Base-by-base conservation (phyloP, 2,113 vertebrate genomes). In the Seriola dumerili region DNA sequence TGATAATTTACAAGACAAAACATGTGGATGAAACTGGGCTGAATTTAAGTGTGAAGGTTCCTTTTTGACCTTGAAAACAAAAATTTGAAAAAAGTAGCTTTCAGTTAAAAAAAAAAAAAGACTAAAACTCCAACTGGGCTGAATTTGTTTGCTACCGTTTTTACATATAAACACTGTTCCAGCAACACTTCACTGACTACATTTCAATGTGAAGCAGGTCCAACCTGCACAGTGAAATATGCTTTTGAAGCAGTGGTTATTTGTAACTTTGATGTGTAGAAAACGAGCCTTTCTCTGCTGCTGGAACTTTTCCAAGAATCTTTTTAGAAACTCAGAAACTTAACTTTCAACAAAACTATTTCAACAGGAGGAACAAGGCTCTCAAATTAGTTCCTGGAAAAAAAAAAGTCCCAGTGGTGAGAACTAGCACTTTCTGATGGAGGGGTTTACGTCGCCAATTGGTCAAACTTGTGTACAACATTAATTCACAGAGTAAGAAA, bases 1-100 rank as follows among this genome's bases (percentile, higher is more conserved):
- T 36, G 66, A 25, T 61, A 57, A 80, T 84, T 81, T 84, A 58
- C 76, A 72, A 55, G 74, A 72, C 65, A 74, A 34, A 23, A 36
- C 23, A 55, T 32, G n/a, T 4, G 23, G 1, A 29, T 40, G 19
- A 59, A 78, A 57, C 64, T 48, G 34, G 36, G 0, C 36, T 54
- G 8, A 75, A 72, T 25, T 36, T 1, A 72, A 78, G 16, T 69
- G 23, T 9, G 6, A 64, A 25, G 48, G 14, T 19, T 21, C 5
- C 8, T 59, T 59, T 32, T 16, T 34, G 57, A 32, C 13, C 57
- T 32, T 59, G 25, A 29, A 32, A 59, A 59, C 57, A 29, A 6
- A 2, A 16, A 25, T 32, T 32, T 59, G 25, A 29, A 19, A 58
- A 3, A 29, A 58, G 2, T 23, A 17, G 10, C 55, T 58, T 66